A percentile compares a stretch with the other conserved stretches of the same genome.
phyloP scores from a whole-genome alignment of 2,888 invertebrate species.

The Ichneumoninae sp. region DNA sequence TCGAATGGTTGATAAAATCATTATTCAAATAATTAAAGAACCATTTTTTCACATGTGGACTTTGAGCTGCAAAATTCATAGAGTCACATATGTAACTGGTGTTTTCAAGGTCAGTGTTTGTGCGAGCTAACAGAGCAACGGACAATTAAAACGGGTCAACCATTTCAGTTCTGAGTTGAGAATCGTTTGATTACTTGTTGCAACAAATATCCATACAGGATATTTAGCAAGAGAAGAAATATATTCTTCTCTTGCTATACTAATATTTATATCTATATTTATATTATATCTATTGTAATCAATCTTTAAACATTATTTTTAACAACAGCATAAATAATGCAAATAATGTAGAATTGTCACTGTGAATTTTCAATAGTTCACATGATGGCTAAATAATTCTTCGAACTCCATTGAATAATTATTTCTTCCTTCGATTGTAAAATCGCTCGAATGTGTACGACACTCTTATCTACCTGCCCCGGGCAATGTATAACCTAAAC shows the following conservation, averaged over 20 bases:
- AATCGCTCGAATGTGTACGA: background rate
- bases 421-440: background rate
- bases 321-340: background rate
- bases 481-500: constrained; percentile 33
- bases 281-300: background rate
- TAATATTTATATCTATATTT: background rate
- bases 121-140: constrained; percentile 68
- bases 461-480: background rate
- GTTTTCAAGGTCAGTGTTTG: constrained; percentile 85
- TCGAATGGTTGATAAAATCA: background rate
- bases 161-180: background rate
- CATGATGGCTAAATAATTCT: background rate
- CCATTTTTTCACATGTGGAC: constrained; percentile 87
- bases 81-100: constrained; percentile 86
- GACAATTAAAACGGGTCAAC: constrained; percentile 23
- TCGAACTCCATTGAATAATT: background rate
- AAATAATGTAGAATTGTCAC: background rate
- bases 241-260: background rate
- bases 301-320: background rate
- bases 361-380: background rate
- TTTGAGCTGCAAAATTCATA: constrained; percentile 78
- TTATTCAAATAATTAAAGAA: constrained; percentile 83
- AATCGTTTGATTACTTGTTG: background rate
- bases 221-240: background rate
- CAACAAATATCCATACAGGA: background rate